Base-by-base conservation (phyloP, 2,888 invertebrate species). In the Blastobasis lacticolella region DNA sequence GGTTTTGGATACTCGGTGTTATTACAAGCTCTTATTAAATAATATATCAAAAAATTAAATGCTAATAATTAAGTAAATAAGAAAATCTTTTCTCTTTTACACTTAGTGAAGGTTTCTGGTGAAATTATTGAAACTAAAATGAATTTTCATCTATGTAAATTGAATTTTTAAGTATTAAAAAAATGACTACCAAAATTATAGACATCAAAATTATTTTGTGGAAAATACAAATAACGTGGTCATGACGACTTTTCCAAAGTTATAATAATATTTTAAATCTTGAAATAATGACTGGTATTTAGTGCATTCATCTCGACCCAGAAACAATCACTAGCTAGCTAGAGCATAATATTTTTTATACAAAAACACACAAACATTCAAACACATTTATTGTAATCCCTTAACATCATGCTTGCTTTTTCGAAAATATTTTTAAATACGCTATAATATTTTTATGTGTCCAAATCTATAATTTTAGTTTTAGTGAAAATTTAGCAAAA, bases 401-500 rank as follows among this genome's bases (percentile, higher is more conserved):
- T 66, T 62, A 55, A 54, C 57, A 69, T 64, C 72, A 70, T 66
- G 59, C 71, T 78, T 75, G 72, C 75, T 64, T 67, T 70, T 75
- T 69, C 67, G 68, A 73, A 77, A 75, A 73, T 69, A 69, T 66
- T 63, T 68, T 71, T 67, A 62, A 67, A 63, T 62, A 64, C 62
- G 55, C 81, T 83, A 82, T 83, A 81, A 71, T 23, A 23, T 62
- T 64, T 62, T 81, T 80, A 78, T 69, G 87, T 87, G 87, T 83
- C 78, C 84, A 80, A 81, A 75, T 80, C 84, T 85, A 85, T 68
- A 67, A 42, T 42, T 71, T 65, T 61, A 62, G 58, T 47, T 79
- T 81, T 80, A 85, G 87, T 88, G 87, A 87, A 87, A 86, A 86
- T 86, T 87, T 88, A 74, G 88, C 88, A 87, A 88, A 88, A 88